phyloP scores from a whole-genome alignment of 37 sponge, comb jelly and placozoan genomes.

The Hormiphora californensis region DNA sequence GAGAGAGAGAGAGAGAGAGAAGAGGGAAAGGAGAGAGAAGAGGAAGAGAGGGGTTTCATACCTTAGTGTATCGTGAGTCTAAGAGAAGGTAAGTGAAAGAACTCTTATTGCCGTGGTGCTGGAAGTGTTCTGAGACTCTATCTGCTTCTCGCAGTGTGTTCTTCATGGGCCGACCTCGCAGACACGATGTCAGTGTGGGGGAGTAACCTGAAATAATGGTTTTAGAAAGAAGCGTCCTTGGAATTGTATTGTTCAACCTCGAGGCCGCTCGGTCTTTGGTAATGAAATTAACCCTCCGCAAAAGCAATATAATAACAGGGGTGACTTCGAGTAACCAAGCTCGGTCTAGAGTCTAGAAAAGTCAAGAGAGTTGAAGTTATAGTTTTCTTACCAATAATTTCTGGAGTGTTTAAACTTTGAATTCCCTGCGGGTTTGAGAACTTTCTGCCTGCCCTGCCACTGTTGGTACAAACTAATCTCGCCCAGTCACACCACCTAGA shows the following conservation, averaged over 20 bases:
- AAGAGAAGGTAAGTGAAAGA: slow-evolving; percentile 33
- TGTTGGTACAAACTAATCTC: not conserved
- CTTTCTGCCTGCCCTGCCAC: not conserved
- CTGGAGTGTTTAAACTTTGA: slow-evolving; percentile 31
- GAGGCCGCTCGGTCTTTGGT: too few species aligned
- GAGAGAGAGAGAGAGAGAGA: too few species aligned
- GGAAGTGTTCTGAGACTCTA: not conserved
- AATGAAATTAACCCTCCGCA: too few species aligned
- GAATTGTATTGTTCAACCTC: too few species aligned
- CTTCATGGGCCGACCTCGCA: slow-evolving; percentile 24
- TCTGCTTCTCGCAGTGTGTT: not conserved
- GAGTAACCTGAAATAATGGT: slow-evolving; percentile 31
- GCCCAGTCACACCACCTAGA: slow-evolving; percentile 32
- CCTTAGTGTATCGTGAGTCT: slow-evolving; percentile 49
- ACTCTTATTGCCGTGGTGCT: not conserved
- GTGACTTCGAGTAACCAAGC: not conserved
- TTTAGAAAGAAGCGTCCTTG: not conserved
- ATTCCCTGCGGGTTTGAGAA: not conserved
- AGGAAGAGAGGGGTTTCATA: too few species aligned
- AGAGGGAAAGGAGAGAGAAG: too few species aligned
- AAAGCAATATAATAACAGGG: too few species aligned
- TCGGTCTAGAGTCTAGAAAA: not conserved
- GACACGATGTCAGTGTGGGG: not conserved
- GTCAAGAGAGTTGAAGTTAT: not conserved
- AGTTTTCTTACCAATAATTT: not conserved